A percentile compares a stretch with the other conserved stretches of the same genome.
Conservation (phyloP, 2,888 invertebrate genomes). For the Steinernema scapterisci region DNA sequence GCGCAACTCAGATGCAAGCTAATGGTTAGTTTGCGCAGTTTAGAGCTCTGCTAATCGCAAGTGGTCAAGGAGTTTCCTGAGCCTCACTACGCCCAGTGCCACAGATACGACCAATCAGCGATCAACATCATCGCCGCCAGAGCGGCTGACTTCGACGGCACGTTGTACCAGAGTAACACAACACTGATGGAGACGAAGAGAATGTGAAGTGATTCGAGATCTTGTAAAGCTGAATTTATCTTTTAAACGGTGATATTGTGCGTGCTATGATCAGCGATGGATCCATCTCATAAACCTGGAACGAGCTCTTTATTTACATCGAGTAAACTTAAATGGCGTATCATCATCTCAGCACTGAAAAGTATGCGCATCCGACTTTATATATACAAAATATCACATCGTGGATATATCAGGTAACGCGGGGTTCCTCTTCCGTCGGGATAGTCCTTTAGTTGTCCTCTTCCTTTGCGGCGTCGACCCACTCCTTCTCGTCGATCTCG, state of each 20-base stretch:
- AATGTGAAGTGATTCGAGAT: not conserved
- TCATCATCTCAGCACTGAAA: too few species aligned
- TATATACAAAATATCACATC: constrained; percentile 16
- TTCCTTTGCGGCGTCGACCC: constrained; percentile 10
- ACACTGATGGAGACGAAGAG: not conserved
- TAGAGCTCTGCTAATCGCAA: too few species aligned
- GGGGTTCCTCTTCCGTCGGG: not conserved
- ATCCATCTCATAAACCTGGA: too few species aligned
- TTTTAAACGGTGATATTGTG: too few species aligned
- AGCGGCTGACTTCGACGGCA: not conserved
- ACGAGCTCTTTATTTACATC: too few species aligned
- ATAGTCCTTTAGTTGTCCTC: not conserved
- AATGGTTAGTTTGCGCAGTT: not conserved
- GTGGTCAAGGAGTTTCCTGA: not conserved
- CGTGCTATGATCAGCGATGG: too few species aligned
- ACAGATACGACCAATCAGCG: constrained; percentile 34
- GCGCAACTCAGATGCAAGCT: not conserved
- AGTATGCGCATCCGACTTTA: not conserved
- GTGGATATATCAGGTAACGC: not conserved
- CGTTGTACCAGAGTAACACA: not conserved
- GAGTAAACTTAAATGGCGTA: too few species aligned
- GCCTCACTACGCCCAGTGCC: constrained; percentile 21
- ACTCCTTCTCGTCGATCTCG: constrained; percentile 4
- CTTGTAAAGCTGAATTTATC: too few species aligned
- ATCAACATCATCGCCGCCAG: constrained; percentile 28